Conservation (phyloP, 2,888 invertebrate species). For the Callyntrura sp. region DNA sequence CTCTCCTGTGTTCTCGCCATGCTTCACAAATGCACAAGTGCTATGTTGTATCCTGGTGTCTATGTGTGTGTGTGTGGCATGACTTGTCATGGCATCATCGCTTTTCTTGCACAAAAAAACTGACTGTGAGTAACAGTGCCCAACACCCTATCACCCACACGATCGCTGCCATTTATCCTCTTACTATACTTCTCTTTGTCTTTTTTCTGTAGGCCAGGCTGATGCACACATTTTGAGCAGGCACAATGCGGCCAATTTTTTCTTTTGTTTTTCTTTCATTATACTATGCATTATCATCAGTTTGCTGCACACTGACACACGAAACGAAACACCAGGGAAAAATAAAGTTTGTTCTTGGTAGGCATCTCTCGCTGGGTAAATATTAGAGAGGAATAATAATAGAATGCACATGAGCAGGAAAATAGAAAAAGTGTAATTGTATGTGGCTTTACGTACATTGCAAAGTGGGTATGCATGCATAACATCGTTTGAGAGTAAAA, state of each 20-base stretch:
- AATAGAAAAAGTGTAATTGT: too few relatives aligned
- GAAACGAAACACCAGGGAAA: too few relatives aligned
- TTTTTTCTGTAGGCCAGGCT: not conserved
- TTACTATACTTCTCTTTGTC: not conserved
- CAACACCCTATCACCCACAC: not conserved
- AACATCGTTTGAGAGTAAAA: not conserved
- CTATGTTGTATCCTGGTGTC: too few relatives aligned
- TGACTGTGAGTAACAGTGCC: too few relatives aligned
- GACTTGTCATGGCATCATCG: conserved; percentile 4
- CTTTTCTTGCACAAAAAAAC: not conserved
- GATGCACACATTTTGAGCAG: not conserved
- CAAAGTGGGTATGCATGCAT: not conserved
- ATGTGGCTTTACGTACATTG: too few relatives aligned
- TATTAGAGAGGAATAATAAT: too few relatives aligned
- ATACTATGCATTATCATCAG: not conserved
- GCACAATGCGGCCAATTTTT: not conserved
- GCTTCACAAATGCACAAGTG: not conserved
- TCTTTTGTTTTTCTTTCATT: conserved; percentile 45
- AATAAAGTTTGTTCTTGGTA: too few relatives aligned
- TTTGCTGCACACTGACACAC: not conserved
- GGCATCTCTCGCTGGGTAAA: too few relatives aligned
- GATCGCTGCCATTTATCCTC: not conserved
- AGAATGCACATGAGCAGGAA: too few relatives aligned
- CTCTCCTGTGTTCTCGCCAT: not conserved
- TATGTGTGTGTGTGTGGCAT: not conserved